A percentile compares a stretch with the other conserved stretches of the same genome.
These are phyloP conservation scores for Acinonyx jubatus DNA, from an alignment of 2,113 vertebrate genomes.

Conservation along the genomic window DNA sequence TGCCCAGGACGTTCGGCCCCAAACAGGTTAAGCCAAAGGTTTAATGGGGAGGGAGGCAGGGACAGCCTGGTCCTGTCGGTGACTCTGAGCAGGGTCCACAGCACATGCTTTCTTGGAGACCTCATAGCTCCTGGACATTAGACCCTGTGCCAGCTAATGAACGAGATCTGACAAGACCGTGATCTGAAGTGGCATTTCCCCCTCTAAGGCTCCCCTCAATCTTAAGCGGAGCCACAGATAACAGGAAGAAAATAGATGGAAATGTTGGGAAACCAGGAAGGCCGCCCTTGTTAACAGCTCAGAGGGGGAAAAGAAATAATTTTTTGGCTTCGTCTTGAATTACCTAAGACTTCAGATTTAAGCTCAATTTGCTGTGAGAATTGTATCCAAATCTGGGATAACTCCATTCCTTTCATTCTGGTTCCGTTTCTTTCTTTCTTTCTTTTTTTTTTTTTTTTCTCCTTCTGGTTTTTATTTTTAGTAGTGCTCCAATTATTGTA, in stretches of 20 bases:
- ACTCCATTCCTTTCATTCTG: constrained; percentile 80
- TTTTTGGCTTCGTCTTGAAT: constrained; percentile 85
- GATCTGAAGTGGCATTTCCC: constrained; percentile 70
- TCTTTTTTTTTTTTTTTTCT: constrained; percentile 63
- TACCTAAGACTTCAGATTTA: constrained; percentile 86
- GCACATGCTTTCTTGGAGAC: background rate
- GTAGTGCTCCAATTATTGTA: constrained; percentile 84
- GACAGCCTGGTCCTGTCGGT: accelerated
- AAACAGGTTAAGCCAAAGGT: background rate
- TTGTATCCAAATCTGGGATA: constrained; percentile 83
- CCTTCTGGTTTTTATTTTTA: constrained; percentile 86
- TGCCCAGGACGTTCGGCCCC: background rate
- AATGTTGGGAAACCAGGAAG: constrained; percentile 67
- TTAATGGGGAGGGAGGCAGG: background rate
- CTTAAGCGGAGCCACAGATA: constrained; percentile 72
- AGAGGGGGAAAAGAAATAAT: constrained; percentile 75
- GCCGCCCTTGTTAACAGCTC: constrained; percentile 75
- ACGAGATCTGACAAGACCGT: constrained; percentile 73
- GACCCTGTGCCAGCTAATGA: constrained; percentile 54
- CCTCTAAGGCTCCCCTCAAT: constrained; percentile 64
- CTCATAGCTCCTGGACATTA: constrained; percentile 15
- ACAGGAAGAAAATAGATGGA: constrained; percentile 68
- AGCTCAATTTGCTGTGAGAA: constrained; percentile 84
- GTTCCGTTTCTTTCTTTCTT: constrained; percentile 70
- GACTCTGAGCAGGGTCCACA: background rate